phyloP scores from a whole-genome alignment of 2,888 invertebrate species.

The Pammene fasciana region DNA sequence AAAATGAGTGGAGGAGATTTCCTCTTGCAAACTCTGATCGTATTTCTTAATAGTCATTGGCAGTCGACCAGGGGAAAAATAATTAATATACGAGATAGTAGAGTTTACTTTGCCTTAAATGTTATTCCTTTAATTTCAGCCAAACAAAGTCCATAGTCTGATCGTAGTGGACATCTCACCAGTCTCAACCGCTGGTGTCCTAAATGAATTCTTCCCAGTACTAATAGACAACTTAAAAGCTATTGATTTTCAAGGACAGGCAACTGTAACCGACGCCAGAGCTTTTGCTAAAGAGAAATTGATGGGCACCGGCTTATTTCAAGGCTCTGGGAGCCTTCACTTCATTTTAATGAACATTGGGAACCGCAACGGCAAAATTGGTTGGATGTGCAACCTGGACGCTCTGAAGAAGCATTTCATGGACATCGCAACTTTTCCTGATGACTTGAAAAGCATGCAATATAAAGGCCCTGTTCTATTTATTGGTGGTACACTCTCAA shows the following conservation, averaged over 20 bases:
- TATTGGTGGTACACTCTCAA: constrained; percentile 63
- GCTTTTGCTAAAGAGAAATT: constrained; percentile 57
- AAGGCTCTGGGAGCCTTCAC: constrained; percentile 48
- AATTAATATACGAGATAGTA: no score
- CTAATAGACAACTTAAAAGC: constrained; percentile 81
- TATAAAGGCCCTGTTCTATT: constrained; percentile 65
- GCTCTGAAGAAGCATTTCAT: constrained; percentile 53
- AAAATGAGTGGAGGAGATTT: no score
- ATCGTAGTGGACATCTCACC: constrained; percentile 89
- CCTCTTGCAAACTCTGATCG: no score
- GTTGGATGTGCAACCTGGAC: constrained; percentile 64
- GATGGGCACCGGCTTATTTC: constrained; percentile 50
- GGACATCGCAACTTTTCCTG: constrained; percentile 61
- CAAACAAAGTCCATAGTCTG: constrained; percentile 82
- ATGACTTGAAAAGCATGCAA: constrained; percentile 50
- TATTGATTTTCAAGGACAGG: constrained; percentile 78
- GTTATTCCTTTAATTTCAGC: constrained; percentile 63
- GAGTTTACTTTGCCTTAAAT: not conserved
- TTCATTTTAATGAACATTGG: constrained; percentile 65
- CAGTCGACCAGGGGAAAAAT: no score
- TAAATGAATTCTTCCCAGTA: constrained; percentile 81
- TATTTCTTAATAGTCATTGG: no score
- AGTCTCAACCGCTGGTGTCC: constrained; percentile 76
- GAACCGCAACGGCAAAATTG: constrained; percentile 51
- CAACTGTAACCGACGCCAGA: constrained; percentile 16